Base-by-base conservation (phyloP, 1,140 invertebrate species). In the Drosophila sproati region DNA sequence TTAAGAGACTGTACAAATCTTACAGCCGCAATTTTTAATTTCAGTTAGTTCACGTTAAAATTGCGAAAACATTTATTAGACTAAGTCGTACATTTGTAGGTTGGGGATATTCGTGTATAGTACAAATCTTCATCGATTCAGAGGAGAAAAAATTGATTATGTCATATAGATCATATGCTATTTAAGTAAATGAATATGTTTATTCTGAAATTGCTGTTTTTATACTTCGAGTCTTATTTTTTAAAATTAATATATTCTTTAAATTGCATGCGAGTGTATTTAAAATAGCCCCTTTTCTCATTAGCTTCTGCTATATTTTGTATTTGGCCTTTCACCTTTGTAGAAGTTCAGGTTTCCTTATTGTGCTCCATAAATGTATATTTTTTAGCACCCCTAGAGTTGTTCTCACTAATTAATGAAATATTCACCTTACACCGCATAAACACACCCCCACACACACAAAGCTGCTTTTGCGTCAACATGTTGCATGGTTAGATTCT, bases 321-420 rank as follows among this genome's bases (percentile, higher is more conserved):
- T 6, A 2, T 41, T 41, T 43, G 10, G 3, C 39, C 4, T 43
- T 43, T 43, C 20, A 20, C 2, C 10, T 8, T n/a, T 43, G 39
- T 8, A 43, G 10, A n/a, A 43, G 39, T n/a, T 43, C 39, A 43
- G 10, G 39, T 43, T 43, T 43, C 39, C n/a, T n/a, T n/a, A 12
- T 34, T 31, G 28, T 54, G 48, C 7, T 10, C 10, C 10, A n/a
- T 43, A 43, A 3, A 41, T 41, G 34, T 34, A 34, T 43, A n/a
- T 39, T 50, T 56, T 34, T 6, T 10, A 41, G 47, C 51, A 34
- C 61, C 61, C 51, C 61, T 51, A 72, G 35, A 34, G 70, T 54
- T 68, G 55, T 43, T 10, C 57, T 29, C 31, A 61, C 64, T 69
- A 73, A 73, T 73, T 73, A 73, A 69, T 73, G 64, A 34, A 48